Evolutionary conservation across 2,797 vertebrate species (phyloP).

Genomic region (Nasua narica): DNA sequence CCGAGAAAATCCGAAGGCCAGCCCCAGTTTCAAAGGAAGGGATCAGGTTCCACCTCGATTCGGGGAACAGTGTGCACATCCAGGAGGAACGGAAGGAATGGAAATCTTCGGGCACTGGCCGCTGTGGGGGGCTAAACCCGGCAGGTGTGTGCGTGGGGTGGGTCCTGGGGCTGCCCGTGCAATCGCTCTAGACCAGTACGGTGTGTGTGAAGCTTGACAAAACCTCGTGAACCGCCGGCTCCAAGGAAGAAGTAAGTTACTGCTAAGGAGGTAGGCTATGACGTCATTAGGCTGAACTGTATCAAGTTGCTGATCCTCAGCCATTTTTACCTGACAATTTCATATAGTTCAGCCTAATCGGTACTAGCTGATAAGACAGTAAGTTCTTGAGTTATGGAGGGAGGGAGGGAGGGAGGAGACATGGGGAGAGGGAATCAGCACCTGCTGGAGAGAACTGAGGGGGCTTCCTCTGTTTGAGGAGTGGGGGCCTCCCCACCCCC

Average conservation of each 20-base stretch:
- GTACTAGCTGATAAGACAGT: background rate
- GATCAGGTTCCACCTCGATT: too few species aligned
- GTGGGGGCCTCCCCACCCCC: background rate
- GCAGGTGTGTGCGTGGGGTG: background rate
- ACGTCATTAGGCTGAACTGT: background rate
- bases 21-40: background rate
- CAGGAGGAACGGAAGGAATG: background rate
- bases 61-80: accelerated
- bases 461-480: background rate
- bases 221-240: background rate
- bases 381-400: background rate
- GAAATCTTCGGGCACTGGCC: background rate
- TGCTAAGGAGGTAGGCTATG: background rate
- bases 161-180: accelerated
- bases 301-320: background rate
- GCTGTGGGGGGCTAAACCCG: background rate
- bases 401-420: background rate
- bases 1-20: background rate
- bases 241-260: background rate
- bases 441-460: background rate
- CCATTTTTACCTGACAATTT: background rate
- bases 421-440: accelerated
- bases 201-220: background rate
- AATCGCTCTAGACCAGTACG: background rate
- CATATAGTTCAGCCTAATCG: background rate